Evolutionary conservation across 2,888 invertebrate genomes (phyloP).

Genomic region (Ochropleura plecta): DNA sequence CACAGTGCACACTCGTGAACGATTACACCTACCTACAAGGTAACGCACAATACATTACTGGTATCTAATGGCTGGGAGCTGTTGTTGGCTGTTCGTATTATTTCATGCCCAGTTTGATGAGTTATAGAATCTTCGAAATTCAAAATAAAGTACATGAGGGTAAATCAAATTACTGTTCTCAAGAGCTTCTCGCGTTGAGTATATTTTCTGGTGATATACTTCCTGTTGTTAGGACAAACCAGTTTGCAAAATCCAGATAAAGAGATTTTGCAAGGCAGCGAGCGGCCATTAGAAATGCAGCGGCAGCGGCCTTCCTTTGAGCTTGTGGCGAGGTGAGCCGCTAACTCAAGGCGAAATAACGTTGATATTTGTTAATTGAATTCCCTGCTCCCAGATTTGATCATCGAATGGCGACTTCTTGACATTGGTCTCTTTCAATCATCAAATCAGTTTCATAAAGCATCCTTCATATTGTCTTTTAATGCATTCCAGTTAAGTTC

Average conservation of each 20-base stretch:
- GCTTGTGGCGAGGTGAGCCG: conserved; percentile 84
- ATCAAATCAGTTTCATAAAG: not conserved
- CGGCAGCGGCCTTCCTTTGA: conserved; percentile 83
- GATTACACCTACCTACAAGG: conserved; percentile 82
- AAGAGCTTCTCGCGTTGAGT: conserved; percentile 10
- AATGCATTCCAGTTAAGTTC: not conserved
- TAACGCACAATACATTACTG: conserved; percentile 76
- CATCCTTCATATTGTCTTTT: not conserved
- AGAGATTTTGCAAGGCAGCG: conserved; percentile 78
- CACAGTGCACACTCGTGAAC: conserved; percentile 81
- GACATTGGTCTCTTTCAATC: conserved; percentile 32
- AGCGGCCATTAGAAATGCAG: conserved; percentile 83
- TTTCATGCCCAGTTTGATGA: conserved; percentile 33
- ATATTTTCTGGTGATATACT: conserved; percentile 66
- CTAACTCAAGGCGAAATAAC: conserved; percentile 84
- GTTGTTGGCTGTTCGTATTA: conserved; percentile 25
- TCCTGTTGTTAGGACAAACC: conserved; percentile 68
- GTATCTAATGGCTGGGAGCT: conserved; percentile 68
- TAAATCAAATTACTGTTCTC: not conserved
- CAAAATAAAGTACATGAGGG: not conserved
- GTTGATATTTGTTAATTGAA: conserved; percentile 83
- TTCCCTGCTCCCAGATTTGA: conserved; percentile 71
- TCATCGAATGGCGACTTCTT: conserved; percentile 62
- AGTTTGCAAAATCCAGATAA: conserved; percentile 73
- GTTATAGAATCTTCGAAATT: conserved; percentile 6